These are phyloP conservation scores for Tragelaphus oryx DNA, from an alignment of 2,797 vertebrate genomes.

Conservation along the genomic window DNA sequence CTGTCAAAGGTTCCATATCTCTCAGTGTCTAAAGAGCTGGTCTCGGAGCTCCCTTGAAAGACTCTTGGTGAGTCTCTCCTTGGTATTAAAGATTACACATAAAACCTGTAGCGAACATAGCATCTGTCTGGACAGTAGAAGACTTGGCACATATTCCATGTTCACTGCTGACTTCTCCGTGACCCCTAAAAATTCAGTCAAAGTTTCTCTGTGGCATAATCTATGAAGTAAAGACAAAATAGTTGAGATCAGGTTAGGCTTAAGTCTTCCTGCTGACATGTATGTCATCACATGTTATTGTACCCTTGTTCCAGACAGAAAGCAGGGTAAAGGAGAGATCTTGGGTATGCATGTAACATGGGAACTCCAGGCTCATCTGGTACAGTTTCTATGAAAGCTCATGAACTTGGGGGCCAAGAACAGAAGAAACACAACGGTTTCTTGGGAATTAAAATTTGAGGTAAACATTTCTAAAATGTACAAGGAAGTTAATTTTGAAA, in stretches of 20 bases:
- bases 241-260: not conserved
- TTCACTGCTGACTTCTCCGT: not conserved
- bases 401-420: slow-evolving; percentile 33
- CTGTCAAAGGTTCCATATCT: not conserved
- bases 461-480: slow-evolving; percentile 70
- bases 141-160: not conserved
- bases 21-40: not conserved
- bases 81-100: slow-evolving; percentile 30
- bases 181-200: not conserved
- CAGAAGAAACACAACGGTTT: slow-evolving; percentile 56
- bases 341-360: not conserved
- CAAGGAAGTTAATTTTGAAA: slow-evolving; percentile 76
- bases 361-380: not conserved
- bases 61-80: not conserved
- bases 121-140: not conserved
- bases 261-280: not conserved
- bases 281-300: not conserved
- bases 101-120: slow-evolving; percentile 10
- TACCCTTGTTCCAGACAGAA: not conserved
- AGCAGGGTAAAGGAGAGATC: not conserved
- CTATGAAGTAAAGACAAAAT: slow-evolving; percentile 9
- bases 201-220: not conserved
- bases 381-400: slow-evolving; percentile 46
- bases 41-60: not conserved
- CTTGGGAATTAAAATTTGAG: slow-evolving; percentile 66